phyloP scores from a whole-genome alignment of 2,888 invertebrate genomes.

The Eilema griseolum region DNA sequence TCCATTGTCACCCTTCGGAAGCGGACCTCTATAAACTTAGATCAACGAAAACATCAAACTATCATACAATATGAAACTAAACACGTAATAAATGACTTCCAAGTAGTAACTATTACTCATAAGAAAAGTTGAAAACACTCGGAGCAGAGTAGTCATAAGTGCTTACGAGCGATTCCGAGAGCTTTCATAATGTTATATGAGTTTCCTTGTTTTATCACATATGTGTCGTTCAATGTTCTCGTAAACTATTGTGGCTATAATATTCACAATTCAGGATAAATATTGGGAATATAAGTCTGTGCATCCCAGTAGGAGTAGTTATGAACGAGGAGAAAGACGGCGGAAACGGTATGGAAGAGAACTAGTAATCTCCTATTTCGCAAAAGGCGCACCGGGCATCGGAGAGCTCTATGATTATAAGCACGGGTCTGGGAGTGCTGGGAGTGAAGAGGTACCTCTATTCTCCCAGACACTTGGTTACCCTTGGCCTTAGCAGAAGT shows the following conservation, averaged over 20 bases:
- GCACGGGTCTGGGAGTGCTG: too few species aligned
- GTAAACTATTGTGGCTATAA: not conserved
- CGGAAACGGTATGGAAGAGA: too few species aligned
- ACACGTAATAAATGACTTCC: not conserved
- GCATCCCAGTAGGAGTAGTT: not conserved
- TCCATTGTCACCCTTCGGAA: too few species aligned
- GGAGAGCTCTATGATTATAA: too few species aligned
- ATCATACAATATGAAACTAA: not conserved
- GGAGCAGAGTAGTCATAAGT: not conserved
- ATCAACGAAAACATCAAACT: not conserved
- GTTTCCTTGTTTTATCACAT: not conserved
- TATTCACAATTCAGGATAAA: not conserved
- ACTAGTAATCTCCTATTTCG: too few species aligned
- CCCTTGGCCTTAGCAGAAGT: too few species aligned
- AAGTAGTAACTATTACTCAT: not conserved
- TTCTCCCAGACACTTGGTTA: too few species aligned
- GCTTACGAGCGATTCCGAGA: not conserved
- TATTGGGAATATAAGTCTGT: not conserved
- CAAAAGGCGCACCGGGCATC: too few species aligned
- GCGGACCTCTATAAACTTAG: too few species aligned
- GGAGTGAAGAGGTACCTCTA: too few species aligned
- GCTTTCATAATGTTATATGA: not conserved
- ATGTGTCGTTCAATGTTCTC: not conserved
- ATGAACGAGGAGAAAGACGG: too few species aligned
- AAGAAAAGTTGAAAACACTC: constrained; percentile 2